Conservation (phyloP, 2,888 invertebrate genomes). For the Drosophila peninsularis region DNA sequence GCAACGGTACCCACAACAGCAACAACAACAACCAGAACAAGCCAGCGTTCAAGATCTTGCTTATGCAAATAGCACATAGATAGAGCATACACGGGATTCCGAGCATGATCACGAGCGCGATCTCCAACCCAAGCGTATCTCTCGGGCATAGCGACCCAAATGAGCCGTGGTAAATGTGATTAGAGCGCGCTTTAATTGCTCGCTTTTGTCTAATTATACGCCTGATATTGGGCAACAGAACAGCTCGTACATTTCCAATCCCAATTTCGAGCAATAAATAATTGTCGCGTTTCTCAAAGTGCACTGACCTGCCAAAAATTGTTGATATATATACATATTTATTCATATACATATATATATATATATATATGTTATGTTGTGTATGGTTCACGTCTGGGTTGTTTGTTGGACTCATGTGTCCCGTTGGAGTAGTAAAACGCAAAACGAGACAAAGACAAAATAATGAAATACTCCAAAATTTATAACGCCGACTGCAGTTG, state of each 20-base stretch:
- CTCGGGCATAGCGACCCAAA: conserved; percentile 65
- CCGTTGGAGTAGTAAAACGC: conserved; percentile 44
- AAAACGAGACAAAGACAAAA: conserved; percentile 45
- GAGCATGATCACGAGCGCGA: conserved; percentile 37
- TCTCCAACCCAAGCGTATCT: conserved; percentile 59
- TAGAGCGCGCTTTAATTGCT: conserved; percentile 71
- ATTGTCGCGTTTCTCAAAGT: conserved; percentile 68
- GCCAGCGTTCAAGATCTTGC: conserved; percentile 23
- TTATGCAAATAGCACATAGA: conserved; percentile 50
- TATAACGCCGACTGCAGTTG: conserved; percentile 51
- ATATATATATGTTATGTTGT: not conserved
- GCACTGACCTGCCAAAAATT: conserved; percentile 65
- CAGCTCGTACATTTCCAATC: conserved; percentile 30
- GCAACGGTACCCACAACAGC: conserved; percentile 52
- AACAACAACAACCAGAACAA: conserved; percentile 15
- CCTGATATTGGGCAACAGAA: conserved; percentile 45
- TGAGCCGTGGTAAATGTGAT: conserved; percentile 76
- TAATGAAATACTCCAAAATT: conserved; percentile 59
- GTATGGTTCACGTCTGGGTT: conserved; percentile 32
- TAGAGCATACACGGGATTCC: conserved; percentile 37
- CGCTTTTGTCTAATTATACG: conserved; percentile 69
- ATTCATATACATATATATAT: conserved; percentile 3
- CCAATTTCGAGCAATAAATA: conserved; percentile 59
- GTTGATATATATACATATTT: conserved; percentile 45
- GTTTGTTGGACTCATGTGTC: conserved; percentile 57